Percentiles rank a stretch among this genome's conserved stretches.
These are phyloP conservation scores for Taenioides sp. DNA, from an alignment of 2,797 vertebrate genomes.

Conservation along the genomic window DNA sequence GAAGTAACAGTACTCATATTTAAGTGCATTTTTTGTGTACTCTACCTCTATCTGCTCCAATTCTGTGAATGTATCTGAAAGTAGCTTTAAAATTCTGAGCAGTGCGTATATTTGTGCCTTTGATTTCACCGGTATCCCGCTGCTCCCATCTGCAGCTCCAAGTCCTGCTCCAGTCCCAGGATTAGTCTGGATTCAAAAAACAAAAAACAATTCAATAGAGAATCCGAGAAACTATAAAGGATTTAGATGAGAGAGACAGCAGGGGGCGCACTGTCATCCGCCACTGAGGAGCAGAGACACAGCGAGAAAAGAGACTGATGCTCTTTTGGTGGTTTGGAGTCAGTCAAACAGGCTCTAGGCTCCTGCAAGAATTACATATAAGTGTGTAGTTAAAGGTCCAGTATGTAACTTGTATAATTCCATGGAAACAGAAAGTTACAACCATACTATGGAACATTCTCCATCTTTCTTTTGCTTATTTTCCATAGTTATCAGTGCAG, in stretches of 20 bases:
- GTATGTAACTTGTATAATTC: too few relatives aligned
- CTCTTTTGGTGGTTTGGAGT: background rate
- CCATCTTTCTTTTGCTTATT: too few relatives aligned
- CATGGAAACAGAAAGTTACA: too few relatives aligned
- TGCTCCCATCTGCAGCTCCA: slow-evolving; percentile 27
- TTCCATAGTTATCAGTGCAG: too few relatives aligned
- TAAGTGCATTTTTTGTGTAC: too few relatives aligned
- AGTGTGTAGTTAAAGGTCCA: too few relatives aligned
- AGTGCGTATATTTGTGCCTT: background rate
- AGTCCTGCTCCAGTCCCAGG: slow-evolving; percentile 59
- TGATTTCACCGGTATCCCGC: background rate
- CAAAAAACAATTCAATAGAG: slow-evolving; percentile 74
- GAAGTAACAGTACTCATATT: too few relatives aligned
- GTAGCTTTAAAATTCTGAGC: too few relatives aligned
- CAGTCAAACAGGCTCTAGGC: background rate
- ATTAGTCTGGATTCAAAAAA: slow-evolving; percentile 70
- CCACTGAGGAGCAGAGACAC: slow-evolving; percentile 38
- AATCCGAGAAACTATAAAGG: slow-evolving; percentile 65
- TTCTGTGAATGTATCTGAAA: too few relatives aligned
- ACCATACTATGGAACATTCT: too few relatives aligned
- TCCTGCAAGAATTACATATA: background rate
- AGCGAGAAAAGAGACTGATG: slow-evolving; percentile 6
- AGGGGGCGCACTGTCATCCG: slow-evolving; percentile 62
- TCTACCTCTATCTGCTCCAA: too few relatives aligned
- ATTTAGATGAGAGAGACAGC: slow-evolving; percentile 62